A percentile compares a stretch with the other conserved stretches of the same genome.
Evolutionary conservation across 2,888 invertebrate species (phyloP).

Genomic region (Camponotus fellah): DNA sequence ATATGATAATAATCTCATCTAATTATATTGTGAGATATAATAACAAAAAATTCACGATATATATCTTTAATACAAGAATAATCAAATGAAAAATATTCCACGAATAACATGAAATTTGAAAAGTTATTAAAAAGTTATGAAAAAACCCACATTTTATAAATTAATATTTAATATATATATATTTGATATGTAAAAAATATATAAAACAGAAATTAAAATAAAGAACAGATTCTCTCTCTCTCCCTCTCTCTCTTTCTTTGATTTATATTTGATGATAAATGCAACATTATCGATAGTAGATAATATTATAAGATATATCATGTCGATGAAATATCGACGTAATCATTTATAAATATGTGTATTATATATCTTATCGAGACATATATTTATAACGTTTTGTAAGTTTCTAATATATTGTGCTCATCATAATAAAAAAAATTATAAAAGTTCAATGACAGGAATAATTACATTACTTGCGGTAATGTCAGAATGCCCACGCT

Average conservation of each 20-base stretch:
- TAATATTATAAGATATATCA: background rate
- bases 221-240: background rate
- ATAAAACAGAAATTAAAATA: background rate
- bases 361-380: background rate
- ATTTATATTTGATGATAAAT: background rate
- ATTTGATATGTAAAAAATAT: background rate
- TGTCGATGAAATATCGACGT: slow-evolving; percentile 11
- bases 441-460: slow-evolving; percentile 27
- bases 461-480: slow-evolving; percentile 26
- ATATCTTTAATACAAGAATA: background rate
- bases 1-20: background rate
- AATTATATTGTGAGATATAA: background rate
- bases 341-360: slow-evolving; percentile 3
- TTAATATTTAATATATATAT: background rate
- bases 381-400: background rate
- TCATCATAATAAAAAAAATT: background rate
- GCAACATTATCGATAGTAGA: background rate
- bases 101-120: background rate
- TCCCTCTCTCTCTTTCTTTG: too few species aligned
- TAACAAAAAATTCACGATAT: background rate
- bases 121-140: background rate
- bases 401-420: background rate
- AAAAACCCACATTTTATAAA: background rate
- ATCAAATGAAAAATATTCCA: background rate
- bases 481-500: too few species aligned